Evolutionary conservation across 2,113 vertebrate species (phyloP), one percentile per base, ranked within the genome.

Genomic region (Grus americana): DNA sequence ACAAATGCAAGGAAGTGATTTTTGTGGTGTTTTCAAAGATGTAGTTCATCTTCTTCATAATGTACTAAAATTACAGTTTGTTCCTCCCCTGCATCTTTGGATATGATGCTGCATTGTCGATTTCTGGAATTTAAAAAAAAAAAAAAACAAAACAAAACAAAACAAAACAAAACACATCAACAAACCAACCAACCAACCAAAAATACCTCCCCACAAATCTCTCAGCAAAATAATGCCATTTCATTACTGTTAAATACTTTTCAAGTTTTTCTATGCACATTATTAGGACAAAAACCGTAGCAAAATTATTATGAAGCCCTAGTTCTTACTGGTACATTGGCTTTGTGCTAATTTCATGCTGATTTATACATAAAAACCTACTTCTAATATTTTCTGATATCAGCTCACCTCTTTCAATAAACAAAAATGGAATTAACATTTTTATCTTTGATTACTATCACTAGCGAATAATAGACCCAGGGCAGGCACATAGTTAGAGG

Each of bases 1-100:
- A 93, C 54, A 96, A 96, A 91, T 57, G 55, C 65, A 86, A 91
- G 62, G 52, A 91, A 91, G 50, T 59, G 15, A 94, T 86, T 82
- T 94, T 79, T 72, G 14, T 72, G 47, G 24, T 85, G n/a, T 88
- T 81, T 40, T 46, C 55, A 38, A 92, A 74, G 83, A 89, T 34
- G 4, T 18, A 86, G 68, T 81, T 94, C 40, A 80, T 95, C 65
- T 75, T 67, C 88, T 92, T 89, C n/a, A 59, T 54, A 91, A 82
- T 57, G 75, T 79, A 50, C n/a, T 65, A 42, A 89, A 92, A 78
- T 85, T 90, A 72, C 44, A 65, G 20, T 87, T 91, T 82, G 20
- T 90, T 96, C 52, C n/a, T 96, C 54, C 42, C 22, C 38, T 89
- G 30, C 22, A 58, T 44, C 68, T 72, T 63, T 75, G 92, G 74